Conservation (phyloP, 2,888 invertebrate genomes). For the Endotricha flammealis region DNA sequence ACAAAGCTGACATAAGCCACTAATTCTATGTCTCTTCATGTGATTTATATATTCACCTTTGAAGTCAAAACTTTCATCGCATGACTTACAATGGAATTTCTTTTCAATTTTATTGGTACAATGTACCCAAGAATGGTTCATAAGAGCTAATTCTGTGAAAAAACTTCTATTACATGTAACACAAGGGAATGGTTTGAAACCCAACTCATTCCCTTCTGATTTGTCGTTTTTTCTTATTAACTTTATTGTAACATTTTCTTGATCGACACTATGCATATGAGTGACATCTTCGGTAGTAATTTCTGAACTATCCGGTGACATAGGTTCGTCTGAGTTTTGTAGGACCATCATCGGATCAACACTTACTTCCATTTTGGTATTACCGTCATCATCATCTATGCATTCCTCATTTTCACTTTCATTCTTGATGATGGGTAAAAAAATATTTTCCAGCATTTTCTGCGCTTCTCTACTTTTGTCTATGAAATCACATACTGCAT, state of each 20-base stretch:
- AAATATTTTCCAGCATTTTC: constrained; percentile 64
- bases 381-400: constrained; percentile 31
- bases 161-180: constrained; percentile 75
- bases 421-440: background rate
- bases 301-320: constrained; percentile 26
- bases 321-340: constrained; percentile 72
- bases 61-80: constrained; percentile 79
- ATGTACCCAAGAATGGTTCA: constrained; percentile 81
- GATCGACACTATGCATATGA: constrained; percentile 39
- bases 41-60: constrained; percentile 81
- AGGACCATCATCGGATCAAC: constrained; percentile 84
- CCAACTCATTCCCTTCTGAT: constrained; percentile 14
- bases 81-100: constrained; percentile 74
- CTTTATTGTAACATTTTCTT: constrained; percentile 56
- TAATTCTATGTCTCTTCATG: constrained; percentile 80
- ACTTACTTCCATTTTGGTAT: constrained; percentile 81
- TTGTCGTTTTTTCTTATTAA: constrained; percentile 41
- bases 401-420: constrained; percentile 22
- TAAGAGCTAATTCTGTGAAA: constrained; percentile 76
- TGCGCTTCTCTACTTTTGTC: constrained; percentile 81
- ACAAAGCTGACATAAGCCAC: constrained; percentile 81
- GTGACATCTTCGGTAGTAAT: constrained; percentile 32
- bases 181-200: constrained; percentile 75
- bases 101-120: constrained; percentile 39
- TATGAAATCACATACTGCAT: constrained; percentile 82